Evolutionary conservation across 37 sponge, comb jelly and placozoan genomes (phyloP).

Genomic region (Spongilla lacustris): DNA sequence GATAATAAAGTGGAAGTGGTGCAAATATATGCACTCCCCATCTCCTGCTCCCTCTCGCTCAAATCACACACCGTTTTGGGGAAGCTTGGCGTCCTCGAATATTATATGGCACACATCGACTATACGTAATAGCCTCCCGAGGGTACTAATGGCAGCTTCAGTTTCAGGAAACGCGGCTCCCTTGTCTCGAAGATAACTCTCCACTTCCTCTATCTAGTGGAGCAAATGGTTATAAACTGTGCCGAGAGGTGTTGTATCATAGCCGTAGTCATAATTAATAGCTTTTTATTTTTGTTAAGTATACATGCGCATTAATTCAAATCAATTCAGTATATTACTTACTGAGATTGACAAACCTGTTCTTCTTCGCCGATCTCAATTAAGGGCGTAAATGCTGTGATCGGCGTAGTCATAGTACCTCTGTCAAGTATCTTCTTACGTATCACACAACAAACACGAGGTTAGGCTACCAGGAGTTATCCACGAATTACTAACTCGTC

Average conservation of each 20-base stretch:
- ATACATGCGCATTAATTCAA: neutral
- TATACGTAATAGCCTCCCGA: constrained; percentile 28
- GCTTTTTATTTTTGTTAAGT: neutral
- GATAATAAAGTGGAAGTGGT: neutral
- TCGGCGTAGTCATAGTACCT: constrained; percentile 36
- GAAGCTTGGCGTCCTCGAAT: constrained; percentile 39
- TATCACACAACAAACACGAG: neutral
- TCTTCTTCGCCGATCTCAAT: constrained; percentile 63
- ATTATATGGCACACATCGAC: constrained; percentile 35
- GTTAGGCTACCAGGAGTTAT: neutral
- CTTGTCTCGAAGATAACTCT: constrained; percentile 54
- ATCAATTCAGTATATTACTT: neutral
- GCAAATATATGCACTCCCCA: too few species aligned
- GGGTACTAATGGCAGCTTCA: neutral
- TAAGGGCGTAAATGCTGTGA: constrained; percentile 61
- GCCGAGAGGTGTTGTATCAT: too few species aligned
- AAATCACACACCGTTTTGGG: constrained; percentile 36
- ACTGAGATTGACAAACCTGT: constrained; percentile 24
- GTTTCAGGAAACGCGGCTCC: constrained; percentile 19
- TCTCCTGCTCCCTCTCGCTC: neutral
- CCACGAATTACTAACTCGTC: too few species aligned
- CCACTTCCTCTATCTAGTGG: constrained; percentile 44
- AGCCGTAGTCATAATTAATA: neutral
- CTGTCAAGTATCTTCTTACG: neutral
- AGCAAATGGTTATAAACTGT: neutral